Conservation (phyloP, 2,797 vertebrate genomes). For the Huso huso region DNA sequence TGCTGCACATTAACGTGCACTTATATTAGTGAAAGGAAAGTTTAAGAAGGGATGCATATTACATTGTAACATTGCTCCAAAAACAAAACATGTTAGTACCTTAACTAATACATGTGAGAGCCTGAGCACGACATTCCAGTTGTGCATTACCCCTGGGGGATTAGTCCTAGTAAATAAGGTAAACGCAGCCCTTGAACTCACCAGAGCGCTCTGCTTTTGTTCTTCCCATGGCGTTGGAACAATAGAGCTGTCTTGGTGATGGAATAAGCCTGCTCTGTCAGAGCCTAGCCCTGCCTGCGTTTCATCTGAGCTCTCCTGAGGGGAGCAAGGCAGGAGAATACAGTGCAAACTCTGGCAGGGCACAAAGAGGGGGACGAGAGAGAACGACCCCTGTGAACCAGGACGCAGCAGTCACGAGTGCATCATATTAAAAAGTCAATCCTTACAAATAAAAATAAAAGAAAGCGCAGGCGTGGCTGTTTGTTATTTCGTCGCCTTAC, state of each 20-base stretch:
- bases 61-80: slow-evolving; percentile 22
- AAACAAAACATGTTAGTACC: slow-evolving; percentile 53
- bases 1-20: no score
- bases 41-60: not conserved
- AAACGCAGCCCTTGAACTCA: slow-evolving; percentile 27
- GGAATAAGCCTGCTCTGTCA: slow-evolving; percentile 35
- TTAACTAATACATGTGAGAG: slow-evolving; percentile 53
- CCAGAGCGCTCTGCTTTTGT: slow-evolving; percentile 31
- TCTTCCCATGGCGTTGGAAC: slow-evolving; percentile 39
- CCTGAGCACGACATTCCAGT: slow-evolving; percentile 24
- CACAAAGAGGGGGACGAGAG: no score
- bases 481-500: no score
- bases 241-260: slow-evolving; percentile 50
- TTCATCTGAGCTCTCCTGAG: slow-evolving; percentile 13
- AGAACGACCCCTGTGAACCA: no score
- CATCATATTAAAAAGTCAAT: no score
- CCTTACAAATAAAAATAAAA: no score
- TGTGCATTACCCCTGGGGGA: slow-evolving; percentile 25
- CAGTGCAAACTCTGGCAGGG: no score
- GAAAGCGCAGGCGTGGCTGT: no score
- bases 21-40: no score
- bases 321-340: no score
- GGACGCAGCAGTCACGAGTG: no score
- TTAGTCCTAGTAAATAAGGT: slow-evolving; percentile 35
- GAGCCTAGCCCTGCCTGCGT: slow-evolving; percentile 18